A percentile compares a stretch with the other conserved stretches of the same genome.
These are phyloP conservation scores for Geococcyx californianus DNA, from an alignment of 2,113 vertebrate genomes.

Conservation along the genomic window DNA sequence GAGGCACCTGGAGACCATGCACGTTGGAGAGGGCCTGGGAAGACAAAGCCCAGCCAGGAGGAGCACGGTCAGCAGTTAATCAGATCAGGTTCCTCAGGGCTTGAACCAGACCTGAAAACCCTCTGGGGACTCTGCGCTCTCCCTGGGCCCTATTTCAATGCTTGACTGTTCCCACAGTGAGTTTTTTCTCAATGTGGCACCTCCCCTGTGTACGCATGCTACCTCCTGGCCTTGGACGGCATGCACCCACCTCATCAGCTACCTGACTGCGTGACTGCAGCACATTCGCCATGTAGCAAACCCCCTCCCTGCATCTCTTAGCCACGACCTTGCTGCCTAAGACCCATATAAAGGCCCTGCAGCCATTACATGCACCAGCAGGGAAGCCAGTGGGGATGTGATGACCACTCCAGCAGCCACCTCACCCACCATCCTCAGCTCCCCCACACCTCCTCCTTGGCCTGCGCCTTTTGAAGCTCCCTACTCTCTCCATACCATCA, in stretches of 20 bases:
- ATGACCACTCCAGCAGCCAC: background rate
- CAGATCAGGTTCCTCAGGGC: accelerated
- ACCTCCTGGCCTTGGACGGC: background rate
- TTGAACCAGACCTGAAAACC: background rate
- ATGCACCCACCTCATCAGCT: accelerated
- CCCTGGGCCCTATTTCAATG: accelerated
- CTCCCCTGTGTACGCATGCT: accelerated
- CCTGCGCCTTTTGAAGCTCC: background rate
- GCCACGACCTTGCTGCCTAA: background rate
- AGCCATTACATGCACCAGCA: background rate
- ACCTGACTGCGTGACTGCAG: accelerated
- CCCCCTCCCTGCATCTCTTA: accelerated
- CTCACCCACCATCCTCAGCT: accelerated
- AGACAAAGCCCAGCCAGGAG: background rate
- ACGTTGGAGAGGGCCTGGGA: background rate
- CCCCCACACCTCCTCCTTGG: accelerated
- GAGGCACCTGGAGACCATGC: background rate
- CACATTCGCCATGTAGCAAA: accelerated
- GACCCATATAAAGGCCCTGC: background rate
- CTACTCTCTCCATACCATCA: accelerated
- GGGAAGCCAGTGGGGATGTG: background rate
- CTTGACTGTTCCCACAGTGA: background rate
- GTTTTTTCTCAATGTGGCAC: accelerated
- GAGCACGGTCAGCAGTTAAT: background rate
- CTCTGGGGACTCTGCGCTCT: accelerated